Evolutionary conservation across 2,797 vertebrate genomes (phyloP).

Genomic region (Phyllotis vaccarum): DNA sequence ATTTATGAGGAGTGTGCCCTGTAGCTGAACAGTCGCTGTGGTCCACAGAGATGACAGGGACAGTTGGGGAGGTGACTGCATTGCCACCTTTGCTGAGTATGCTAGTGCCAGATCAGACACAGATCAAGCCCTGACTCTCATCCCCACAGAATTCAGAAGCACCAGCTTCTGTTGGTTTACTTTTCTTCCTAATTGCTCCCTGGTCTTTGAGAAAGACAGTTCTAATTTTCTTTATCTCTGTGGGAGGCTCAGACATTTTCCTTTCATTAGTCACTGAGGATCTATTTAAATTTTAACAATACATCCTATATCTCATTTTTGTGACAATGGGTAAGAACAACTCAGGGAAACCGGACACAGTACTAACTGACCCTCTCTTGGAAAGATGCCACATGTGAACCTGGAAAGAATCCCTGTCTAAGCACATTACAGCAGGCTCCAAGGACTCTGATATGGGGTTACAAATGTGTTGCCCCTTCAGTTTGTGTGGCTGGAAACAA

Average conservation of each 20-base stretch:
- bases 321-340: not conserved
- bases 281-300: not conserved
- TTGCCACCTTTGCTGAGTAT: rapidly evolving
- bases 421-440: rapidly evolving
- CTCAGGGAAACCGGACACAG: not conserved
- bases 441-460: rapidly evolving
- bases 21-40: not conserved
- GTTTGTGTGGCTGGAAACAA: not conserved
- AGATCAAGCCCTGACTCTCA: not conserved
- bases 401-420: not conserved
- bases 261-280: not conserved
- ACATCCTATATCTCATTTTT: not conserved
- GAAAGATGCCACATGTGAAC: rapidly evolving
- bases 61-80: not conserved
- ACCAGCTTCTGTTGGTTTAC: not conserved
- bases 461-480: rapidly evolving
- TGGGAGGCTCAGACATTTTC: not conserved
- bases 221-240: not conserved
- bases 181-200: not conserved
- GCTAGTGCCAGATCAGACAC: rapidly evolving
- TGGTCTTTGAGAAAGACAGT: not conserved
- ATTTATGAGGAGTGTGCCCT: rapidly evolving
- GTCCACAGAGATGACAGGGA: too few relatives aligned
- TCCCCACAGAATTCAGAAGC: rapidly evolving
- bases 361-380: not conserved